Conservation (phyloP, 2,113 vertebrate genomes). For the Rhinolophus sinicus region DNA sequence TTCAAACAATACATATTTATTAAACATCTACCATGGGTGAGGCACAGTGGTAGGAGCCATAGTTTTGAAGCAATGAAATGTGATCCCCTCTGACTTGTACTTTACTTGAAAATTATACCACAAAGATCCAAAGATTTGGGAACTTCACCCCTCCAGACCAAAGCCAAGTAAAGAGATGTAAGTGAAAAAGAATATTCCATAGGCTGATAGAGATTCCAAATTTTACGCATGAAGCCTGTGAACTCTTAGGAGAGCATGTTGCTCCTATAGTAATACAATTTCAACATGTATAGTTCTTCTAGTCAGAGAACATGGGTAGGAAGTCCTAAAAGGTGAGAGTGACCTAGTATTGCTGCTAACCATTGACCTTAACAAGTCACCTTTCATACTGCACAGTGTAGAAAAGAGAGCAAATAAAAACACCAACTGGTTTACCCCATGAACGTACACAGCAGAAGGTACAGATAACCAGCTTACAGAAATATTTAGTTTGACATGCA, state of each 20-base stretch:
- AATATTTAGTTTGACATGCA: background rate
- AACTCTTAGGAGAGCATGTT: background rate
- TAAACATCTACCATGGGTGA: background rate
- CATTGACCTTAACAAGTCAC: background rate
- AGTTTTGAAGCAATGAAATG: background rate
- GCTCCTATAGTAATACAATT: background rate
- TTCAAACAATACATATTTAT: background rate
- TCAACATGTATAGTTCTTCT: background rate
- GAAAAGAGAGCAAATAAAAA: background rate
- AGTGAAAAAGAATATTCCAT: background rate
- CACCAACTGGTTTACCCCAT: background rate
- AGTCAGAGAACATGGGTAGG: background rate
- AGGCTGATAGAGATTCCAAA: background rate
- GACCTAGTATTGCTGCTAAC: background rate
- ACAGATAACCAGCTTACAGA: background rate
- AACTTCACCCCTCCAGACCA: background rate
- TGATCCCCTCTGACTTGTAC: background rate
- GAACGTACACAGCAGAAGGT: background rate
- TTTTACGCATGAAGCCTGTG: background rate
- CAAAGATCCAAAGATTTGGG: background rate
- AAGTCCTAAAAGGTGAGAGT: background rate
- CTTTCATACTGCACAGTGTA: background rate
- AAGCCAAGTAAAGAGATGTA: background rate
- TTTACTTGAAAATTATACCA: slow-evolving; percentile 29
- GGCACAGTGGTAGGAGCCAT: background rate